phyloP scores from a whole-genome alignment of 1,140 invertebrate genomes.

The Harlomillsia oculata region DNA sequence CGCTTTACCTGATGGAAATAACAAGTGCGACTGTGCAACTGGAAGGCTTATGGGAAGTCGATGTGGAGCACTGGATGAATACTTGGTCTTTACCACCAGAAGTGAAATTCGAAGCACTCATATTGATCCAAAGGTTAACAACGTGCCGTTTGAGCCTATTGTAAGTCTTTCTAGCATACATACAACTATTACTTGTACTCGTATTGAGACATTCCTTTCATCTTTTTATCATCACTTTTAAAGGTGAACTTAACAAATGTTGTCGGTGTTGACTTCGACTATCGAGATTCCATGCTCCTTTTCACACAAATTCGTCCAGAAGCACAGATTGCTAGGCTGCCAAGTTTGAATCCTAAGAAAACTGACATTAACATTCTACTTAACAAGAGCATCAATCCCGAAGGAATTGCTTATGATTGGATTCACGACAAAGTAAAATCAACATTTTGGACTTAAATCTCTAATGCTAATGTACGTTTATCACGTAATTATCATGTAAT shows the following conservation, averaged over 20 bases:
- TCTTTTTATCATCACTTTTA: too few species aligned
- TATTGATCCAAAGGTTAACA: conserved; percentile 67
- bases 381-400: conserved; percentile 76
- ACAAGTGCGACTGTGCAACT: conserved; percentile 79
- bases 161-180: conserved; percentile 35
- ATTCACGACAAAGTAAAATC: conserved; percentile 65
- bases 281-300: conserved; percentile 70
- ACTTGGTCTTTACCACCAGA: conserved; percentile 79
- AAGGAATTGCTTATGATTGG: conserved; percentile 95
- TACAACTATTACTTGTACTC: neutral
- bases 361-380: conserved; percentile 61
- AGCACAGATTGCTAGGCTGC: conserved; percentile 72
- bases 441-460: neutral
- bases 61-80: conserved; percentile 76
- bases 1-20: conserved; percentile 58
- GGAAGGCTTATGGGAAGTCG: conserved; percentile 57
- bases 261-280: conserved; percentile 93
- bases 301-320: conserved; percentile 87
- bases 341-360: conserved; percentile 53
- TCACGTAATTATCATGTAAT: neutral
- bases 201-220: conserved; percentile 30
- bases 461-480: neutral
- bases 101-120: conserved; percentile 80
- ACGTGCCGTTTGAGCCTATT: conserved; percentile 72
- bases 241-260: conserved; percentile 83